Conservation (phyloP, 2,888 invertebrate species). For the Lordiphosa andalusiaca region DNA sequence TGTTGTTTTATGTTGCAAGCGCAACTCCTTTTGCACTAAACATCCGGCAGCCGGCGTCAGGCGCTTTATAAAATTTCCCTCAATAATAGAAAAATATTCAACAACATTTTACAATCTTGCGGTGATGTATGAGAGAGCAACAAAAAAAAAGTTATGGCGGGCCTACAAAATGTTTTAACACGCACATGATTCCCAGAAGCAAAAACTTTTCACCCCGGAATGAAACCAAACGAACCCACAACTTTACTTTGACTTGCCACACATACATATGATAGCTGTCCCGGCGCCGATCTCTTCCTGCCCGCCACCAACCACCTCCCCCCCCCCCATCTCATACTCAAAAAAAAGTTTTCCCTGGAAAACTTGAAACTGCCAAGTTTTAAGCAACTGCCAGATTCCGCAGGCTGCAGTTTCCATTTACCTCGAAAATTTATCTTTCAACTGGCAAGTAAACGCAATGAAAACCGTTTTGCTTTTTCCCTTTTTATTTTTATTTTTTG, state of each 20-base stretch:
- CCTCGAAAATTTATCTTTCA: slow-evolving; percentile 40
- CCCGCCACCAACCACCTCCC: too few relatives aligned
- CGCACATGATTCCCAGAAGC: slow-evolving; percentile 39
- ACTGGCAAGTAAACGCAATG: slow-evolving; percentile 38
- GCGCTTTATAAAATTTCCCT: slow-evolving; percentile 52
- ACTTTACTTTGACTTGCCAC: slow-evolving; percentile 8
- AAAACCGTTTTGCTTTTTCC: slow-evolving; percentile 6
- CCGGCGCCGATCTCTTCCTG: too few relatives aligned
- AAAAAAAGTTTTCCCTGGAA: background rate
- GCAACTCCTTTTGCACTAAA: slow-evolving; percentile 54
- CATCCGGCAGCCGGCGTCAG: slow-evolving; percentile 59
- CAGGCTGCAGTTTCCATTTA: too few relatives aligned
- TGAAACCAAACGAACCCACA: slow-evolving; percentile 7
- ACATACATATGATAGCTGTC: slow-evolving; percentile 7
- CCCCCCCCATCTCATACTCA: too few relatives aligned
- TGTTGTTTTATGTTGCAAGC: slow-evolving; percentile 5
- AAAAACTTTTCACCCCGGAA: slow-evolving; percentile 5
- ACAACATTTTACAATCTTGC: slow-evolving; percentile 66
- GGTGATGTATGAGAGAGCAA: slow-evolving; percentile 51
- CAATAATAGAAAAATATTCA: slow-evolving; percentile 71
- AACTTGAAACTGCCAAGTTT: slow-evolving; percentile 9
- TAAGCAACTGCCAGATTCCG: slow-evolving; percentile 2
- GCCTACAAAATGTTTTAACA: slow-evolving; percentile 39
- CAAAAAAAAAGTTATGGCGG: slow-evolving; percentile 40
- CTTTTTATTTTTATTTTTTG: too few relatives aligned